Evolutionary conservation across 2,797 vertebrate species (phyloP).

Genomic region (Thaleichthys pacificus): DNA sequence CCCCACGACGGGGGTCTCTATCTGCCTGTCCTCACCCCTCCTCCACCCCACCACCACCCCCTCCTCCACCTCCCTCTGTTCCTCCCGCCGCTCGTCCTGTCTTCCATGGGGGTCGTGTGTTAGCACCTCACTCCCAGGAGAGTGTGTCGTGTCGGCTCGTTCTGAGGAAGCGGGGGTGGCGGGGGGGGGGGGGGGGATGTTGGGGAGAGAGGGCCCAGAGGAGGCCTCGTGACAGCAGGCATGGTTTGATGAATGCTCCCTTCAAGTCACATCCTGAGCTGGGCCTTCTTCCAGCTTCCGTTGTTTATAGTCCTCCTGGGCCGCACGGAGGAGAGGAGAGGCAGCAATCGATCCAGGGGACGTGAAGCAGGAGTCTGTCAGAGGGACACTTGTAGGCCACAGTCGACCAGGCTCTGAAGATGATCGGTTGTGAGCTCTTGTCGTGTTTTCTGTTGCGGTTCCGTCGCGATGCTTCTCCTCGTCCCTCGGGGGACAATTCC

Average conservation of each 20-base stretch:
- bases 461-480: too few relatives aligned
- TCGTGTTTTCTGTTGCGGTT: too few relatives aligned
- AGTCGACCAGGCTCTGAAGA: too few relatives aligned
- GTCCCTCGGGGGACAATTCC: too few relatives aligned
- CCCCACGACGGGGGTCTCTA: neutral
- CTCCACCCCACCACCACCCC: neutral
- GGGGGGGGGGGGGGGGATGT: slow-evolving; percentile 3
- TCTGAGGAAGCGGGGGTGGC: slow-evolving; percentile 37
- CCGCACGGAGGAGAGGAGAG: slow-evolving; percentile 10
- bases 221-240: slow-evolving; percentile 41
- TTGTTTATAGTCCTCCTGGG: slow-evolving; percentile 25
- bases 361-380: neutral
- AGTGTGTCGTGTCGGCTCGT: slow-evolving; percentile 5
- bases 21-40: neutral
- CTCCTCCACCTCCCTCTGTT: neutral
- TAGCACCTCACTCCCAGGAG: slow-evolving; percentile 19
- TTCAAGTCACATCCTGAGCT: slow-evolving; percentile 57
- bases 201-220: slow-evolving; percentile 5
- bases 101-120: neutral
- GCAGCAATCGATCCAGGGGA: slow-evolving; percentile 7
- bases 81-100: neutral
- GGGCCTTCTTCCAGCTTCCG: slow-evolving; percentile 45
- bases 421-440: too few relatives aligned
- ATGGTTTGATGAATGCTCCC: slow-evolving; percentile 47
- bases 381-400: neutral